These are phyloP conservation scores for Ceraclea dissimilis DNA, from an alignment of 2,888 invertebrate species.

Conservation along the genomic window DNA sequence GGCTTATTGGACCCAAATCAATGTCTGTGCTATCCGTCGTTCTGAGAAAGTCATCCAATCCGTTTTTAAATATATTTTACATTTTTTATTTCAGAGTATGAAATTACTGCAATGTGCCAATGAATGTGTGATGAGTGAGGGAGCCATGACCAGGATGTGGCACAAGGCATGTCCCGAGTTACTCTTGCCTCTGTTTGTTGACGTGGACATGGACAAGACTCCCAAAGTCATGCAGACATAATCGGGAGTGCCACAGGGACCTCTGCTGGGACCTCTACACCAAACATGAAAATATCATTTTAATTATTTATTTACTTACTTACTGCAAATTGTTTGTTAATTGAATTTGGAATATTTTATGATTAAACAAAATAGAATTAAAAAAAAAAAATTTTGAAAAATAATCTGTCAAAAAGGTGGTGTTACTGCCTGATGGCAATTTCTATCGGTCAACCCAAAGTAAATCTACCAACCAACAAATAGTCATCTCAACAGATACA, in stretches of 20 bases:
- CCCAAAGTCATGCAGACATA: not conserved
- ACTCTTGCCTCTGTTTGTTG: constrained; percentile 15
- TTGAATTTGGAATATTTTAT: not conserved
- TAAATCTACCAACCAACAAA: no score
- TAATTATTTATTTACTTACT: not conserved
- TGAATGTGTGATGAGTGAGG: constrained; percentile 18
- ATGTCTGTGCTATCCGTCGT: no score
- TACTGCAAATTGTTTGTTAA: not conserved
- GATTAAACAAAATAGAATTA: not conserved
- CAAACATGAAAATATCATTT: not conserved
- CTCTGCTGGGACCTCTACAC: not conserved
- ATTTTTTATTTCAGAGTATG: not conserved
- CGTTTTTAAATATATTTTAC: no score
- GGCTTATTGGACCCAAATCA: no score
- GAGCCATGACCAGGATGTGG: constrained; percentile 16
- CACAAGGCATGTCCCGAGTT: constrained; percentile 19
- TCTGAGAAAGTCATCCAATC: no score
- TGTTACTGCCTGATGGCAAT: no score
- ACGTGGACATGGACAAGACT: not conserved
- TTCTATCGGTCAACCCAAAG: no score
- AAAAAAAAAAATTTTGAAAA: no score
- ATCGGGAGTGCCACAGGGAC: not conserved
- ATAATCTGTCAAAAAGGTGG: no score
- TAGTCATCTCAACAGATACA: no score
- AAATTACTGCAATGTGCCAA: constrained; percentile 16